Conservation (phyloP, 2,797 vertebrate genomes). For the Podarcis lilfordi region DNA sequence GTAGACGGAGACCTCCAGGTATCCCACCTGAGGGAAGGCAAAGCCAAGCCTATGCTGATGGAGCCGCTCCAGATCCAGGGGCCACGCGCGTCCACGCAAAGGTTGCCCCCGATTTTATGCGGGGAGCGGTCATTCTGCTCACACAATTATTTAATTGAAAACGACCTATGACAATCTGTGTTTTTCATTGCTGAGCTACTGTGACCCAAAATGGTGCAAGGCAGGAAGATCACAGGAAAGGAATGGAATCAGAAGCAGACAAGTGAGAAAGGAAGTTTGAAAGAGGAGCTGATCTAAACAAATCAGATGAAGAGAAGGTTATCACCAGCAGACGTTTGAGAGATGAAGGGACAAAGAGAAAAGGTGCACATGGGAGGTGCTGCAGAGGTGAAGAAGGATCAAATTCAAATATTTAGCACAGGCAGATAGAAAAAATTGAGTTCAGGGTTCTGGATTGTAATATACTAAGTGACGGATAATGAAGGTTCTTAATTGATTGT, state of each 20-base stretch:
- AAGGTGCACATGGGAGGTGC: background rate
- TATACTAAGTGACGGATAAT: background rate
- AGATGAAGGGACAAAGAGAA: background rate
- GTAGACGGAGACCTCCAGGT: too few species aligned
- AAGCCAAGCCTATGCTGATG: too few species aligned
- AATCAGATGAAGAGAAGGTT: background rate
- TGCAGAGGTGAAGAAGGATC: background rate
- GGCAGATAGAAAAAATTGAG: background rate
- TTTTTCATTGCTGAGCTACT: background rate
- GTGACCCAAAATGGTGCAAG: background rate
- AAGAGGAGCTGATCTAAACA: background rate
- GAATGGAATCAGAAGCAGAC: background rate
- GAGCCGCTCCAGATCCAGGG: too few species aligned
- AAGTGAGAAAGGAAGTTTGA: background rate
- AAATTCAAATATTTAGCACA: background rate
- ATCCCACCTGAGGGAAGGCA: too few species aligned
- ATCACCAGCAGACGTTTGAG: background rate
- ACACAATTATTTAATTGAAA: too few species aligned
- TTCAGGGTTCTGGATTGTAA: background rate
- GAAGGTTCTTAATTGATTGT: background rate
- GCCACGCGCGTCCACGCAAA: too few species aligned
- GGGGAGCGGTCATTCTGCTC: too few species aligned
- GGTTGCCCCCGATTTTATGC: too few species aligned
- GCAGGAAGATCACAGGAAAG: background rate
- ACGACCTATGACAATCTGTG: too few species aligned